A percentile compares a stretch with the other conserved stretches of the same genome.
phyloP scores from a whole-genome alignment of 2,113 vertebrate genomes.

The Clarias gariepinus region DNA sequence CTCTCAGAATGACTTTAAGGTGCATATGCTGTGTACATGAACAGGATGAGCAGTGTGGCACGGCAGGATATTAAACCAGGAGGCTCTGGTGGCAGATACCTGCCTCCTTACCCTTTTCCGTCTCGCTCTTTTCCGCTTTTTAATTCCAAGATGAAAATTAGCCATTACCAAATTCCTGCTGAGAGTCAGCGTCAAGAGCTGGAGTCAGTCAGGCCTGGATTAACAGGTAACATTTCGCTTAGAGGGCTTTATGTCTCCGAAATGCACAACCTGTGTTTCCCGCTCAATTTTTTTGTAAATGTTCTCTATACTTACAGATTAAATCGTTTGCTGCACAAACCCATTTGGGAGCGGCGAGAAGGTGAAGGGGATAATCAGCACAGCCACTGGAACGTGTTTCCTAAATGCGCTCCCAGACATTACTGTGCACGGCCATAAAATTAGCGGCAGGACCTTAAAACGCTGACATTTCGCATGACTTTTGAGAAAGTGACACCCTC shows the following conservation, averaged over 20 bases:
- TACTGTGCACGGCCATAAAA: constrained; percentile 99
- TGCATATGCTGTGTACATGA: constrained; percentile 60
- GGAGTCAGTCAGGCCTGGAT: constrained; percentile 74
- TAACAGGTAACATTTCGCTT: constrained; percentile 79
- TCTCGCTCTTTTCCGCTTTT: constrained; percentile 69
- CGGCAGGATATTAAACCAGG: neutral
- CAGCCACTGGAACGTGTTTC: constrained; percentile 99
- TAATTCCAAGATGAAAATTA: constrained; percentile 82
- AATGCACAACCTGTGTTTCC: constrained; percentile 84
- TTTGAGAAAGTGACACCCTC: constrained; percentile 99
- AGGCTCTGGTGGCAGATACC: neutral
- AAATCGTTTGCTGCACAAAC: constrained; percentile 99
- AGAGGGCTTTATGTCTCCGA: constrained; percentile 78
- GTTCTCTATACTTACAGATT: constrained; percentile 99
- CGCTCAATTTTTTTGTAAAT: constrained; percentile 72
- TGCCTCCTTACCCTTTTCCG: constrained; percentile 41
- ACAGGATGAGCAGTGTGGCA: constrained; percentile 36
- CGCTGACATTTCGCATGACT: constrained; percentile 99
- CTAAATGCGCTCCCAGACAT: constrained; percentile 99
- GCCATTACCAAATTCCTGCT: constrained; percentile 93
- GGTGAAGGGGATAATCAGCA: constrained; percentile 99
- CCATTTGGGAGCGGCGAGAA: constrained; percentile 98
- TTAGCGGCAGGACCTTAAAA: constrained; percentile 99
- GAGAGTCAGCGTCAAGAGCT: constrained; percentile 90
- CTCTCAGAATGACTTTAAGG: constrained; percentile 53